Evolutionary conservation across 35 echinoderm and acorn worm species (phyloP), one percentile per base, ranked within the genome.

Genomic region (Antedon bifida): DNA sequence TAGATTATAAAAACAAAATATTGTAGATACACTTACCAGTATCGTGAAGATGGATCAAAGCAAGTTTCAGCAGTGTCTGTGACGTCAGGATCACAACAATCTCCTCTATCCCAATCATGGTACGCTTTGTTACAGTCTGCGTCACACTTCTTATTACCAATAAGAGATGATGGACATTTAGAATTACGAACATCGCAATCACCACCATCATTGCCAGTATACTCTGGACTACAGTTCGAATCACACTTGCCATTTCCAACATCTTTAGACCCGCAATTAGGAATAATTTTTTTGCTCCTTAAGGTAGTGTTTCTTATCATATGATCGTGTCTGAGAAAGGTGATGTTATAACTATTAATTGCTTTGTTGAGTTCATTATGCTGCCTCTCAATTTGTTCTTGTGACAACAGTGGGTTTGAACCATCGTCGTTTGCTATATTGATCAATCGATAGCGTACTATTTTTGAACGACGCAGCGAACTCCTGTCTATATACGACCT

Each of bases 231-330:
- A 75, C 90, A 99, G 39, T 86, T 79, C 31, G 77, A 30, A 45
- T 99, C 86, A 82, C 95, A 99, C 35, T 33, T 30, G 3, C 83
- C 74, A 74, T 99, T 83, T 16, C 95, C 95, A 31, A 99, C 88
- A 4, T 88, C 36, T 0, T 83, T 36, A 19, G 77, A 42, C 16
- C 46, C 74, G 36, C 95, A 92, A 17, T 74, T 33, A 19, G 82
- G 42, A 44, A 99, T 46, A 30, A 99, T 88, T 0, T 32, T 30
- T 32, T 84, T 77, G 0, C 80, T 28, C 30, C 88, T 75, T 35
- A 99, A 55, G 3, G 82, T 89, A 0, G 87, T 86, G 56, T 99
- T 88, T 10, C 83, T 82, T 0, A 87, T 82, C 0, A 86, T 38
- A 16, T 82, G 32, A 19, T 87, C 79, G 1, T 78, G 36, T 23